These are phyloP conservation scores for Rhinichthys klamathensis DNA, from an alignment of 2,113 vertebrate genomes.

Conservation along the genomic window DNA sequence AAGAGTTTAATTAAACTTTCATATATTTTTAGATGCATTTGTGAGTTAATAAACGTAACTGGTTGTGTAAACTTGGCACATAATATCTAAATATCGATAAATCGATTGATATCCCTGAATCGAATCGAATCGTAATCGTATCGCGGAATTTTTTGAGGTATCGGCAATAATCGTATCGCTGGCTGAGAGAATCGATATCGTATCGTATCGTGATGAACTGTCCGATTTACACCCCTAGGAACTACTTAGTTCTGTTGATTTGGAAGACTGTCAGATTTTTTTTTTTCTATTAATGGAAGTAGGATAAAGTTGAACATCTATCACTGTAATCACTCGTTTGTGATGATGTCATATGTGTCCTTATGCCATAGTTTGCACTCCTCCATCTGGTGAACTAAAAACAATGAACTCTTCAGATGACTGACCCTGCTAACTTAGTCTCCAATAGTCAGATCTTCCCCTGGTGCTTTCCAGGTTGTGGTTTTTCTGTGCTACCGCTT, in stretches of 20 bases:
- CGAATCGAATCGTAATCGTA: too few relatives aligned
- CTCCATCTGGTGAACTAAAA: slow-evolving; percentile 11
- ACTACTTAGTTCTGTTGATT: slow-evolving; percentile 2
- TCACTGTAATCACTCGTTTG: background rate
- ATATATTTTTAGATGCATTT: too few relatives aligned
- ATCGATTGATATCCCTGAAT: too few relatives aligned
- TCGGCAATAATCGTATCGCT: too few relatives aligned
- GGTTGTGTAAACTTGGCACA: too few relatives aligned
- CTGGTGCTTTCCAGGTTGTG: slow-evolving; percentile 5
- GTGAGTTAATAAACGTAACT: too few relatives aligned
- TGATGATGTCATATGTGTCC: background rate
- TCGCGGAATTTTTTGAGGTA: too few relatives aligned
- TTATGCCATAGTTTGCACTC: background rate
- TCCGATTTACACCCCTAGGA: too few relatives aligned
- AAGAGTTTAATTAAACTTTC: too few relatives aligned
- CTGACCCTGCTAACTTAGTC: background rate
- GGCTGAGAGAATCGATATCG: too few relatives aligned
- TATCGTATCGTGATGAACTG: too few relatives aligned
- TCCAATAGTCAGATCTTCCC: background rate
- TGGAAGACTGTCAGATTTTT: background rate
- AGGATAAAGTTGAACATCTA: slow-evolving; percentile 1
- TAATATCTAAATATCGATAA: too few relatives aligned
- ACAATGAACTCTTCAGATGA: background rate
- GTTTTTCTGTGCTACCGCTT: background rate
- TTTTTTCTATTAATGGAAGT: background rate